Evolutionary conservation across 2,888 invertebrate species (phyloP).

Genomic region (Cantharis rufa): DNA sequence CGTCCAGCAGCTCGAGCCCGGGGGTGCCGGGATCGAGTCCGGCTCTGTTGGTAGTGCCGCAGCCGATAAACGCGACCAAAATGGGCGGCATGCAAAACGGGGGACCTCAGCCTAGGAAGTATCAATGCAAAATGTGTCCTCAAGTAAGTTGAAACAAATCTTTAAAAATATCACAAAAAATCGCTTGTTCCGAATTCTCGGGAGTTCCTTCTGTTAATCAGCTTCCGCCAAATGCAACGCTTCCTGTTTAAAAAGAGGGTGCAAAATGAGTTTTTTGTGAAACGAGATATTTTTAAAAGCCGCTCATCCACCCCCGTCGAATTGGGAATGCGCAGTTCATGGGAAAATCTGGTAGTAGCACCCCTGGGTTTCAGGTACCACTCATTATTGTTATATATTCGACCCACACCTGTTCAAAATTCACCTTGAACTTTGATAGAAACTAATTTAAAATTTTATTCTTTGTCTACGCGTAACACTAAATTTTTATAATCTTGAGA

Average conservation of each 20-base stretch:
- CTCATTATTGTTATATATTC: conserved; percentile 31
- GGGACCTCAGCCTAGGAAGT: conserved; percentile 68
- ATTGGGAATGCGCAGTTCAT: conserved; percentile 28
- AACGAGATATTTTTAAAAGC: conserved; percentile 50
- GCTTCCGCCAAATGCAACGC: conserved; percentile 43
- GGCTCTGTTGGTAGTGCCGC: conserved; percentile 84
- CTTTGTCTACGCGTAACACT: conserved; percentile 7
- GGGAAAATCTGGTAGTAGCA: conserved; percentile 35
- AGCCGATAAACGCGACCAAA: conserved; percentile 77
- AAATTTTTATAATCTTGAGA: neutral
- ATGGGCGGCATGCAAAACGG: conserved; percentile 58
- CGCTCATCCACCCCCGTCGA: conserved; percentile 30
- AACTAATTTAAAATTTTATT: conserved; percentile 25
- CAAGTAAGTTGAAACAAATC: conserved; percentile 71
- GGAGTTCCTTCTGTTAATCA: conserved; percentile 4
- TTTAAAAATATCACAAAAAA: neutral
- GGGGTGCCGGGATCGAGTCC: conserved; percentile 60
- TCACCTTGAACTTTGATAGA: conserved; percentile 37
- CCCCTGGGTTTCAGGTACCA: conserved; percentile 24
- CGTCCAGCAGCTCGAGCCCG: conserved; percentile 57
- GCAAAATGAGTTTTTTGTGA: conserved; percentile 49
- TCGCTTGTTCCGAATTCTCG: conserved; percentile 16
- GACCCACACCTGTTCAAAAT: conserved; percentile 39
- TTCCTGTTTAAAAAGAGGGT: conserved; percentile 49
- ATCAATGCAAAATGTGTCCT: conserved; percentile 96